Base-by-base conservation (phyloP, 37 sponge, comb jelly and placozoan genomes). In the Theonella swinhoei region DNA sequence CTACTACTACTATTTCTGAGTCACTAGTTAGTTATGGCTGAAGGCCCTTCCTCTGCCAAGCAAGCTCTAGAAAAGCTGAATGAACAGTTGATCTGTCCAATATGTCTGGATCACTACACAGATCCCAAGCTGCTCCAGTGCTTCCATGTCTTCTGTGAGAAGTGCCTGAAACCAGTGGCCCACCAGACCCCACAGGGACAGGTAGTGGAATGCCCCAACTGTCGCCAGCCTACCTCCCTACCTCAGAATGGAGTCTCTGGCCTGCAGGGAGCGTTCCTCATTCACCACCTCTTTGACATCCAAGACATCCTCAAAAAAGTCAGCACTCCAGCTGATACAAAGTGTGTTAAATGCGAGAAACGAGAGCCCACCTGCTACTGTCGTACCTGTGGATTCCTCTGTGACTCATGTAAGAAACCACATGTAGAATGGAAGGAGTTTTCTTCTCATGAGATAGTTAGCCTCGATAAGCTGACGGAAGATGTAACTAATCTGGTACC, bases 251-350 rank as follows among this genome's bases (percentile, higher is more conserved):
- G 77, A 22, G 77, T 76, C 31, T 25, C 61, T 34, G 77, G 63
- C 0, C 77, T 76, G 61, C 61, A 60, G 77, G 26, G 33, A 30
- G 77, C 77, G 14, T 76, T 76, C 61, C 61, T 42, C 37, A 26
- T 76, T 17, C 61, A 76, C 35, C 77, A 76, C 61, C 61, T 59
- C 4, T 76, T 76, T 76, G 77, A 76, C 47, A 76, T 76, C 30
- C 77, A 59, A 34, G 61, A 59, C 63, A 61, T 58, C 35, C 77
- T 76, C 33, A 31, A 76, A 30, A 76, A 76, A 59, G 31, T 68
- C 33, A 68, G 34, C 30, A 33, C 14, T 1, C 33, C 69, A 2
- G 33, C 30, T 29, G 34, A 31, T 29, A 38, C 42, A 7, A 30
- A 64, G 68, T 79, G 80, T 30, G 68, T 28, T 23, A 79, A 79